Conservation (phyloP, 1,140 invertebrate species). For the Euglossa dilemma region DNA sequence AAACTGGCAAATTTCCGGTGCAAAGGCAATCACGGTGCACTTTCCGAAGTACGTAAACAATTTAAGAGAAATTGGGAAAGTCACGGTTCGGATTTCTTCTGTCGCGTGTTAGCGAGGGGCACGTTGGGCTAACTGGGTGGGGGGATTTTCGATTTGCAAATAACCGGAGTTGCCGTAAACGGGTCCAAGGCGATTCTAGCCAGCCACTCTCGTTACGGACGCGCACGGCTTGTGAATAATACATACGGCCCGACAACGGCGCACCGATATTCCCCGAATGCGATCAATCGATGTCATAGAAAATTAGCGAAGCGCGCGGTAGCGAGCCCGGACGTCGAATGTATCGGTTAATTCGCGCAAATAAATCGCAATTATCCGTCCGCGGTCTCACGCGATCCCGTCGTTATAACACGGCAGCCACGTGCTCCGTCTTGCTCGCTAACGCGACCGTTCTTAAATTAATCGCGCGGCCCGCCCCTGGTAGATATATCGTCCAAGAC, state of each 20-base stretch:
- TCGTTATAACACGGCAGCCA: conserved; percentile 30
- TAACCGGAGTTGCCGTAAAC: no score
- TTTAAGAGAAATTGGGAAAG: no score
- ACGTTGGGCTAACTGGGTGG: no score
- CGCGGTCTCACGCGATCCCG: conserved; percentile 26
- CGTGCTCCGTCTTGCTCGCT: conserved; percentile 19
- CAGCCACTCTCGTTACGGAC: neutral
- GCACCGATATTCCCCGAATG: conserved; percentile 7
- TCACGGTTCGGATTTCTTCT: no score
- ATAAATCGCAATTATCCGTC: conserved; percentile 58
- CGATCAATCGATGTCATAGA: conserved; percentile 29
- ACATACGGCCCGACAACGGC: neutral
- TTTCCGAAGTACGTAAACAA: no score
- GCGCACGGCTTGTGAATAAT: neutral
- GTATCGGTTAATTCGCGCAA: conserved; percentile 52
- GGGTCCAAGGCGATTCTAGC: no score
- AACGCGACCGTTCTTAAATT: conserved; percentile 45
- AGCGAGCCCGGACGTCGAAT: conserved; percentile 15
- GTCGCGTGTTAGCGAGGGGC: no score
- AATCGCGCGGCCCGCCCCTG: conserved; percentile 6
- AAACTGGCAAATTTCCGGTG: no score
- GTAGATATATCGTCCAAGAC: conserved; percentile 27
- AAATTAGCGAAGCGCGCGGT: conserved; percentile 25
- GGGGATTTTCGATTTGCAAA: no score
- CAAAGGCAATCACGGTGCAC: no score